phyloP scores from a whole-genome alignment of 2,888 invertebrate species.

The Diarsia mendica region DNA sequence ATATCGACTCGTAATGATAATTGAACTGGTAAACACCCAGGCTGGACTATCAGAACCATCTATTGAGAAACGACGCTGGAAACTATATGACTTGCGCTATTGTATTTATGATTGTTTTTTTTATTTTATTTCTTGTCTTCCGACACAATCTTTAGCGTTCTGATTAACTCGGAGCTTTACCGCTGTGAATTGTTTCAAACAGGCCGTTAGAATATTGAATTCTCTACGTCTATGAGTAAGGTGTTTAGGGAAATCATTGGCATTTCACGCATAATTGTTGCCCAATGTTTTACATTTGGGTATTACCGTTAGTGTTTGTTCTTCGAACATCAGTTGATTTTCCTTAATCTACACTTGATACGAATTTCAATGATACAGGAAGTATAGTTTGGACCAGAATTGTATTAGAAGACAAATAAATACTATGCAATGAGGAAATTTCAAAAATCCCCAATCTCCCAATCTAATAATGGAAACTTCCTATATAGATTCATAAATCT shows the following conservation, averaged over 20 bases:
- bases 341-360: slow-evolving; percentile 39
- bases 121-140: slow-evolving; percentile 86
- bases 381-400: slow-evolving; percentile 11
- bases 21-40: slow-evolving; percentile 91
- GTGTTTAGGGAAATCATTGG: slow-evolving; percentile 50
- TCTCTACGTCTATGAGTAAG: slow-evolving; percentile 58
- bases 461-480: too few species aligned
- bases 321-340: slow-evolving; percentile 27
- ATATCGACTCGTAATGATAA: slow-evolving; percentile 88
- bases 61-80: slow-evolving; percentile 84
- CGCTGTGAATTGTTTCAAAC: slow-evolving; percentile 88
- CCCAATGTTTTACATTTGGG: slow-evolving; percentile 34
- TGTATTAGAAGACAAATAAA: neutral
- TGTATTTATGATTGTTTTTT: slow-evolving; percentile 88
- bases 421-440: slow-evolving; percentile 29
- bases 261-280: slow-evolving; percentile 39
- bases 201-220: slow-evolving; percentile 80
- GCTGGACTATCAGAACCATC: slow-evolving; percentile 85
- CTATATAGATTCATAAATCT: too few species aligned
- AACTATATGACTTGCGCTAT: slow-evolving; percentile 89
- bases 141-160: slow-evolving; percentile 90
- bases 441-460: too few species aligned
- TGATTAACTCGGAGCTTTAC: slow-evolving; percentile 88
- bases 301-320: slow-evolving; percentile 28
- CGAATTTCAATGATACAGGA: slow-evolving; percentile 53